phyloP scores from a whole-genome alignment of 2,797 vertebrate genomes.

The Etheostoma nigrum region DNA sequence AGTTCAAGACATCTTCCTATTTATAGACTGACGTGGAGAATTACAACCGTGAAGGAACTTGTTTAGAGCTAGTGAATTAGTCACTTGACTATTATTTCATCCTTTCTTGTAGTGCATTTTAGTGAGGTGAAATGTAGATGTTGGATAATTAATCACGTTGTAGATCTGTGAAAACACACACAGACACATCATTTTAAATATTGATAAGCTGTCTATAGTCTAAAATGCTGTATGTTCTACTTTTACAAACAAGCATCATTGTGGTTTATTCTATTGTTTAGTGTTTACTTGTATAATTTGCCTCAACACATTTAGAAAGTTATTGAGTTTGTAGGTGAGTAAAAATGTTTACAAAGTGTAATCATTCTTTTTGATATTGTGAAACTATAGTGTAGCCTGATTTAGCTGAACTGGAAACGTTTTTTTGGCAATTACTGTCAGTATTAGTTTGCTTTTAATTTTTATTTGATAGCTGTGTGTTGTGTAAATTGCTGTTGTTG shows the following conservation, averaged over 20 bases:
- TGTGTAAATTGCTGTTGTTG: constrained; percentile 62
- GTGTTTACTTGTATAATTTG: constrained; percentile 60
- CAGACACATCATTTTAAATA: constrained; percentile 31
- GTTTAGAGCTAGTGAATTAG: constrained; percentile 17
- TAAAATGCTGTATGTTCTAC: constrained; percentile 57
- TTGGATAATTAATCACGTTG: constrained; percentile 58
- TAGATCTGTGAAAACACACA: constrained; percentile 56
- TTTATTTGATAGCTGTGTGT: constrained; percentile 58
- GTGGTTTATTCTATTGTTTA: constrained; percentile 65
- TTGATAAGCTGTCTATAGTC: constrained; percentile 30
- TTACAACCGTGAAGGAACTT: constrained; percentile 14
- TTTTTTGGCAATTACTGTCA: constrained; percentile 40
- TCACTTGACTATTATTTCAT: constrained; percentile 50
- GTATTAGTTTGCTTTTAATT: constrained; percentile 61
- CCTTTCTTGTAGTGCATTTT: constrained; percentile 73
- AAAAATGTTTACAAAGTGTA: constrained; percentile 63
- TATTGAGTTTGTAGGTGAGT: constrained; percentile 68
- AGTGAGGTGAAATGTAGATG: constrained; percentile 72
- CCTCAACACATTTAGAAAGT: constrained; percentile 58
- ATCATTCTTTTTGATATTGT: constrained; percentile 48
- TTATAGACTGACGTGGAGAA: constrained; percentile 77
- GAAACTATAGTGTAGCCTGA: constrained; percentile 48
- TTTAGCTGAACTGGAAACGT: constrained; percentile 46
- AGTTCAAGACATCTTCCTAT: constrained; percentile 91
- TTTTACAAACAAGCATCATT: constrained; percentile 37